Evolutionary conservation across 2,113 vertebrate genomes (phyloP).

Genomic region (Ammospiza caudacuta): DNA sequence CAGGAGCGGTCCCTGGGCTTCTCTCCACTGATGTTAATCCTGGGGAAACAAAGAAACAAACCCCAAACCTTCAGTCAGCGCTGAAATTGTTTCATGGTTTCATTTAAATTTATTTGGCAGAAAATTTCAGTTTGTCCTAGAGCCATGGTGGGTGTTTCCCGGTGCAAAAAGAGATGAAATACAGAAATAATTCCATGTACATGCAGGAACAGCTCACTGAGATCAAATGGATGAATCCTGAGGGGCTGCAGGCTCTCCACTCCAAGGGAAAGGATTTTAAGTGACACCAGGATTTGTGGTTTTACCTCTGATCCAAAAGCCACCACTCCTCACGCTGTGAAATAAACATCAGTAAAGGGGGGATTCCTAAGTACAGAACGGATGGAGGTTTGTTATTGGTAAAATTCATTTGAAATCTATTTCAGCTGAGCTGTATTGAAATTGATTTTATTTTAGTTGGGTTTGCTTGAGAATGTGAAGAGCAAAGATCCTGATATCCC

Average conservation of each 20-base stretch:
- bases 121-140: background rate
- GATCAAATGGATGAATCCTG: background rate
- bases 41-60: slow-evolving; percentile 49
- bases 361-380: background rate
- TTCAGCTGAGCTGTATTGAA: background rate
- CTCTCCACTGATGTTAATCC: slow-evolving; percentile 76
- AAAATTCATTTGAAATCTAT: background rate
- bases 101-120: background rate
- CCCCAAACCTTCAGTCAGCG: background rate
- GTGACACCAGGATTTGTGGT: background rate
- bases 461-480: background rate
- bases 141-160: background rate
- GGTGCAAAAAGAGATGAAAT: background rate
- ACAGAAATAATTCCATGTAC: background rate
- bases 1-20: slow-evolving; percentile 88
- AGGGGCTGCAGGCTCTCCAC: background rate
- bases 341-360: background rate
- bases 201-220: background rate
- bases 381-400: background rate
- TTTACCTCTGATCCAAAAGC: background rate
- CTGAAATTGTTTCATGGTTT: background rate
- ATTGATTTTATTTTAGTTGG: background rate
- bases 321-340: background rate
- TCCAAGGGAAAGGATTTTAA: background rate
- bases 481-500: background rate